phyloP scores from a whole-genome alignment of 2,797 vertebrate genomes.

The Bovichtus diacanthus region DNA sequence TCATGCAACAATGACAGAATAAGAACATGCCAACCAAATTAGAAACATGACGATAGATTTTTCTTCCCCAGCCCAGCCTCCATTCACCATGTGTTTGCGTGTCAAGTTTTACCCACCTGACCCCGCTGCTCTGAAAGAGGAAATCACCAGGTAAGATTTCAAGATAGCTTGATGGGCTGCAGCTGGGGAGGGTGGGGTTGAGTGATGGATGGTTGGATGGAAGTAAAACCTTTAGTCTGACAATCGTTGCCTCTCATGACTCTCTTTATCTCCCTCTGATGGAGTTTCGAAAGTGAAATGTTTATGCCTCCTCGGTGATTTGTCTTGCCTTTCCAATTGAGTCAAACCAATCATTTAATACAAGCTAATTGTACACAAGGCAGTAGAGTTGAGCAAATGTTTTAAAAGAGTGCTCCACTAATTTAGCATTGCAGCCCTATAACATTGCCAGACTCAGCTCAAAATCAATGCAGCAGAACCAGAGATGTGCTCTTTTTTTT shows the following conservation, averaged over 20 bases:
- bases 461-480: too few relatives aligned
- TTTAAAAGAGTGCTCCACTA: background rate
- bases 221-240: background rate
- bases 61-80: slow-evolving; percentile 90
- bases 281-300: background rate
- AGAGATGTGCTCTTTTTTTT: background rate
- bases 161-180: background rate
- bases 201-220: background rate
- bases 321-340: background rate
- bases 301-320: background rate
- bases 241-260: background rate
- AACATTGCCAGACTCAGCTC: background rate
- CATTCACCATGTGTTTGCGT: slow-evolving; percentile 98
- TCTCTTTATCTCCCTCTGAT: slow-evolving; percentile 2
- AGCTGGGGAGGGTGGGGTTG: background rate
- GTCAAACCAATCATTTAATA: background rate
- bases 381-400: background rate
- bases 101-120: slow-evolving; percentile 99
- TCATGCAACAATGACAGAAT: background rate
- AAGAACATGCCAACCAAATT: background rate
- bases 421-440: background rate
- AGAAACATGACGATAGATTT: background rate
- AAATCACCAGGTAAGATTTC: slow-evolving; percentile 92
- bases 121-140: slow-evolving; percentile 95
- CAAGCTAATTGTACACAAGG: background rate